Percentiles rank a stretch among this genome's conserved stretches.
Evolutionary conservation across 2,113 vertebrate genomes (phyloP).

Genomic region (Euleptes europaea): DNA sequence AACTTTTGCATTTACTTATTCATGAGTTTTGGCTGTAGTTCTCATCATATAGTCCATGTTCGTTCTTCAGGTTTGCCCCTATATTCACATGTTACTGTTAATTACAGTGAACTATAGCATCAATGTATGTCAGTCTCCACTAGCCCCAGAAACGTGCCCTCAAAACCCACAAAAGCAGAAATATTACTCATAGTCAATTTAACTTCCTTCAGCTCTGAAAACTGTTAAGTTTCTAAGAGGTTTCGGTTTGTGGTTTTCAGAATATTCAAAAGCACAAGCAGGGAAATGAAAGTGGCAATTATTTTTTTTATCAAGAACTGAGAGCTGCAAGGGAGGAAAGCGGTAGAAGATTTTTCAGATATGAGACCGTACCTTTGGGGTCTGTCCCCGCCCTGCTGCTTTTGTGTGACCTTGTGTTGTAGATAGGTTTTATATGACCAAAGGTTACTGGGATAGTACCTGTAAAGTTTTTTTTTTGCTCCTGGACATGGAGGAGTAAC

Average conservation of each 20-base stretch:
- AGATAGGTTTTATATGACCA: no score
- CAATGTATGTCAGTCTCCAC: neutral
- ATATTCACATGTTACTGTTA: neutral
- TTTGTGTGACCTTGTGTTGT: neutral
- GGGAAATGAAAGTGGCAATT: neutral
- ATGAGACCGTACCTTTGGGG: neutral
- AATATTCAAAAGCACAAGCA: neutral
- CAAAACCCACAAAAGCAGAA: neutral
- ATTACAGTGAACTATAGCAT: neutral
- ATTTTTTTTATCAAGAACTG: neutral
- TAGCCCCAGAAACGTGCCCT: neutral
- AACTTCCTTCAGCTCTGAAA: neutral
- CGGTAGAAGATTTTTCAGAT: neutral
- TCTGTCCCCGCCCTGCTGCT: neutral
- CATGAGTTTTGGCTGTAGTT: neutral
- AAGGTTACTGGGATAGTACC: no score
- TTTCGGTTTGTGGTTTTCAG: neutral
- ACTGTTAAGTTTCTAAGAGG: neutral
- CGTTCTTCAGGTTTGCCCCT: neutral
- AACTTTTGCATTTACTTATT: neutral
- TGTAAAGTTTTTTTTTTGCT: no score
- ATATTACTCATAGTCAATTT: neutral
- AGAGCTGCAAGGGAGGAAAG: neutral
- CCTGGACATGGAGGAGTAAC: no score
- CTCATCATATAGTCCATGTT: neutral